Evolutionary conservation across 2,113 vertebrate genomes (phyloP).

Genomic region (Oceanodroma tethys): DNA sequence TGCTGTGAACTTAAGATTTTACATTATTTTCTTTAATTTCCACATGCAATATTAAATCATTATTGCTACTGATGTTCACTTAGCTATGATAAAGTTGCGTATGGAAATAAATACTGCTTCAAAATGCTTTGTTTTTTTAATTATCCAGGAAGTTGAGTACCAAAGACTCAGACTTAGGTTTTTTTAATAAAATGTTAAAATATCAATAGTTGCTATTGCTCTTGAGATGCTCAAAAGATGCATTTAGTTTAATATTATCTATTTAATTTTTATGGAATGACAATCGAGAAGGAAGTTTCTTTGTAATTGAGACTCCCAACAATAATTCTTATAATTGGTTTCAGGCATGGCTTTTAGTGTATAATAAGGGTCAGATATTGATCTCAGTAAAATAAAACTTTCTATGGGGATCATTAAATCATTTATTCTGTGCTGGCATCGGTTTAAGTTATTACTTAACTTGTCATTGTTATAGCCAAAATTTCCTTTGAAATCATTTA

Average conservation of each 20-base stretch:
- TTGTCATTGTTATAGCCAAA: constrained; percentile 57
- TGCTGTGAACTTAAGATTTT: background rate
- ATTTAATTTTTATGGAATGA: constrained; percentile 30
- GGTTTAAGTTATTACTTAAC: constrained; percentile 56
- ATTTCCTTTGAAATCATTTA: constrained; percentile 64
- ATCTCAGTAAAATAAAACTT: constrained; percentile 65
- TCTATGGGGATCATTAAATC: constrained; percentile 54
- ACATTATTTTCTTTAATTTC: background rate
- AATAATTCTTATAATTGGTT: constrained; percentile 64
- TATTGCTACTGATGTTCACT: background rate
- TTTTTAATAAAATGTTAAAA: background rate
- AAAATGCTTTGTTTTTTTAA: background rate
- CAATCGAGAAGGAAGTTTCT: background rate
- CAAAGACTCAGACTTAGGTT: background rate
- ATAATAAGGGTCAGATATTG: constrained; percentile 62
- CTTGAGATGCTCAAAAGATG: background rate
- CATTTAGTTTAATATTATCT: background rate
- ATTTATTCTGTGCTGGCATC: constrained; percentile 54
- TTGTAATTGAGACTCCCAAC: constrained; percentile 24
- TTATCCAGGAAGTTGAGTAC: background rate
- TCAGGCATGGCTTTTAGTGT: constrained; percentile 52
- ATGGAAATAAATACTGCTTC: background rate
- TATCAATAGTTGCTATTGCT: background rate
- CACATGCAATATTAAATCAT: too few species aligned
- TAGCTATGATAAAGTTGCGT: background rate